phyloP scores from a whole-genome alignment of 1,140 invertebrate genomes.

The Colletes latitarsis region DNA sequence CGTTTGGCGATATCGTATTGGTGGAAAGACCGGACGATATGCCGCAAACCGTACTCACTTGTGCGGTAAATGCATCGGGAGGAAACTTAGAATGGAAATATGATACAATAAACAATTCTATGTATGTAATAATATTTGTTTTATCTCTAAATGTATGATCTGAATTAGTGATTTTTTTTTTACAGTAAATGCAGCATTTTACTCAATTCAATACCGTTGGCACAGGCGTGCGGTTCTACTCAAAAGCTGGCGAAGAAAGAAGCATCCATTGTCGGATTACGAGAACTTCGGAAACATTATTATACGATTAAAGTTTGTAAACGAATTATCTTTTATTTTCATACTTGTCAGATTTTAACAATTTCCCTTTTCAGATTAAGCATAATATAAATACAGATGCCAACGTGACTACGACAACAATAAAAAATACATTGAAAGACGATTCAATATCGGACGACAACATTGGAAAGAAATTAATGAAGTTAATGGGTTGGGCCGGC shows the following conservation, averaged over 20 bases:
- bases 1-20: slow-evolving; percentile 71
- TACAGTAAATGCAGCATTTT: slow-evolving; percentile 67
- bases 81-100: slow-evolving; percentile 69
- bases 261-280: slow-evolving; percentile 76
- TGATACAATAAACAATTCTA: slow-evolving; percentile 30
- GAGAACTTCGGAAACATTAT: slow-evolving; percentile 78
- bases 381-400: slow-evolving; percentile 2
- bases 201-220: slow-evolving; percentile 74
- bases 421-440: slow-evolving; percentile 20
- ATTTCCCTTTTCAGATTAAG: slow-evolving; percentile 43
- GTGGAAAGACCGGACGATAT: slow-evolving; percentile 69
- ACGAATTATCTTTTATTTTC: neutral
- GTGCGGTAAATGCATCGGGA: slow-evolving; percentile 62
- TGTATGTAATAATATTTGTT: slow-evolving; percentile 41
- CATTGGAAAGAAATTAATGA: slow-evolving; percentile 87
- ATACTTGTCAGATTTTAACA: neutral
- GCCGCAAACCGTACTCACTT: slow-evolving; percentile 64
- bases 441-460: slow-evolving; percentile 79
- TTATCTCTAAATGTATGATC: neutral
- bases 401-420: slow-evolving; percentile 38
- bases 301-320: slow-evolving; percentile 81
- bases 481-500: slow-evolving; percentile 91
- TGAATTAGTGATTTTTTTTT: slow-evolving; percentile 19
- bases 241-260: slow-evolving; percentile 78
- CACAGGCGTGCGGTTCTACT: slow-evolving; percentile 64